Conservation (phyloP, 2,113 vertebrate species). For the Passer montanus region DNA sequence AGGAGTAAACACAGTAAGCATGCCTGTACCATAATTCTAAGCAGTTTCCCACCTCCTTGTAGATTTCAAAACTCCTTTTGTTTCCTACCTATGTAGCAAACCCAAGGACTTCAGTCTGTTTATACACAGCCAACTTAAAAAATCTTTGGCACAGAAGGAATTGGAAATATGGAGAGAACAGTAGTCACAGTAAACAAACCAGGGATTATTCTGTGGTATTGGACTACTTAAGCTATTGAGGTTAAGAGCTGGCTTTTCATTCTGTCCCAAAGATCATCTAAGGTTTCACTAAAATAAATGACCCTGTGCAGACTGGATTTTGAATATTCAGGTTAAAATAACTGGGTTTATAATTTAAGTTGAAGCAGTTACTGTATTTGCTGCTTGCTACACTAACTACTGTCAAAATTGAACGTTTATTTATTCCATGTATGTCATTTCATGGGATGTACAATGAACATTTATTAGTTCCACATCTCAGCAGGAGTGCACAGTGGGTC, state of each 20-base stretch:
- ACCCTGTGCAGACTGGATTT: neutral
- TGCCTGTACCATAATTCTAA: neutral
- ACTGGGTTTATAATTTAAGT: neutral
- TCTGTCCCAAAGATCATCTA: neutral
- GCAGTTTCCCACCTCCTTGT: neutral
- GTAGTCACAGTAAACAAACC: neutral
- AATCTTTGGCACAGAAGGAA: neutral
- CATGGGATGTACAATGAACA: neutral
- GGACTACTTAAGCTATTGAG: neutral
- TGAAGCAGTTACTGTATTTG: neutral
- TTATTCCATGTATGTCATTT: neutral
- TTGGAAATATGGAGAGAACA: neutral
- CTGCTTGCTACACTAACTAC: neutral
- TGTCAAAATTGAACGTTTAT: neutral
- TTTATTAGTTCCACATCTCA: neutral
- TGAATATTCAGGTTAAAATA: neutral
- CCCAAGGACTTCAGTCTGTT: neutral
- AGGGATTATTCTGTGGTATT: neutral
- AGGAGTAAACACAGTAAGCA: neutral
- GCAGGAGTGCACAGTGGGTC: neutral
- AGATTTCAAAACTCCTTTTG: neutral
- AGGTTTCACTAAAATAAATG: neutral
- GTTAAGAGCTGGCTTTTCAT: conserved; percentile 12
- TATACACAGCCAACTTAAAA: neutral
- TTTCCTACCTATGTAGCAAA: neutral